Base-by-base conservation (phyloP, 2,888 invertebrate genomes). In the Amblyjoppa fuscipennis region DNA sequence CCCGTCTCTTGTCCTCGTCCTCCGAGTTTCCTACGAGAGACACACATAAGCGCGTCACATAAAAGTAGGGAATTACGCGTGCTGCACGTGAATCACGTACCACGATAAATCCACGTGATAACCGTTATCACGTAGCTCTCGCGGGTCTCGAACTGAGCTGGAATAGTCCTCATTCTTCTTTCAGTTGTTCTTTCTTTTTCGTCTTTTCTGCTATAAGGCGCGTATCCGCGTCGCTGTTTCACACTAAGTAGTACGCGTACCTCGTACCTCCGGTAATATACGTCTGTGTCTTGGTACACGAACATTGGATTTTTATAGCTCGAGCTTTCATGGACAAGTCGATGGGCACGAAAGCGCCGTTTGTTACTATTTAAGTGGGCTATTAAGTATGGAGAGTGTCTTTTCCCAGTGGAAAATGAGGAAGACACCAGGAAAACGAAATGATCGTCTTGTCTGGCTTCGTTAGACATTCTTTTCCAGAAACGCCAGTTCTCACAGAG, bases 31-130 rank as follows among this genome's bases (percentile, higher is more conserved):
- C 34, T 38, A 34, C 34, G 16, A 13, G n/a, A 34, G 25, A 38
- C 41, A 68, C 64, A 68, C 68, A 68, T 68, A 41, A 68, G 61
- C 49, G 49, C 71, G 82, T 87, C 85, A 83, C 80, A 85, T 87
- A 82, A 88, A 89, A 89, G 88, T 87, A 87, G 89, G 87, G 87
- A 90, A 91, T 91, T 90, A 91, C 87, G 87, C 88, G 86, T 84
- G 81, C 59, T 9, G n/a, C 68, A 34, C 73, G 38, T 56, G 73
- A 75, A 59, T 79, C 83, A 70, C 79, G 75, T 64, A 9, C 61
- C 51, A 20, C 69, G 69, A 79, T 79, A 79, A 64, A 79, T 75
- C 53, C 28, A 45, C 68, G 41, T 69, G 69, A 79, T 74, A 74
- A 74, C 78, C 78, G 78, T 78, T 79, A 78, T 83, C 82, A 66